Percentiles rank a stretch among this genome's conserved stretches.
Evolutionary conservation across 1,140 invertebrate species (phyloP).

Genomic region (Carcinoscorpius rotundicauda): DNA sequence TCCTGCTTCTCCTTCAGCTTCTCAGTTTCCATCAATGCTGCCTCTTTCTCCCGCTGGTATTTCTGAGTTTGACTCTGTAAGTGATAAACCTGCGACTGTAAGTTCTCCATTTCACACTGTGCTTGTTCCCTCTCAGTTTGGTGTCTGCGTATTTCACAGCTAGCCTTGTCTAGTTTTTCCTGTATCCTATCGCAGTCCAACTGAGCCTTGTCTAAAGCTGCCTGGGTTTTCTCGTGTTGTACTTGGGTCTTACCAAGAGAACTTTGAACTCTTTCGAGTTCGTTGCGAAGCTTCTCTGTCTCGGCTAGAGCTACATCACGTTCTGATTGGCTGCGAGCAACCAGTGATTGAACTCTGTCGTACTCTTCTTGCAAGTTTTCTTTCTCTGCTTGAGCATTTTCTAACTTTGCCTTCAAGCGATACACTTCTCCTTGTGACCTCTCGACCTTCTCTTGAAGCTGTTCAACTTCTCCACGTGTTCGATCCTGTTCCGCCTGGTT

Average conservation of each 20-base stretch:
- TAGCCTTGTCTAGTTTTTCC: conserved; percentile 71
- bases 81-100: conserved; percentile 78
- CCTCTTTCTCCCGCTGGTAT: conserved; percentile 78
- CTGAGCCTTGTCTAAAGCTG: conserved; percentile 71
- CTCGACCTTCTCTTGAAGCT: conserved; percentile 79
- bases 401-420: conserved; percentile 77
- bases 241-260: conserved; percentile 78
- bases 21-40: conserved; percentile 67
- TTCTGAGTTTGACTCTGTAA: conserved; percentile 67
- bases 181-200: conserved; percentile 79
- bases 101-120: conserved; percentile 58
- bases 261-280: conserved; percentile 74
- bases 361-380: conserved; percentile 83
- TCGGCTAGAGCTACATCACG: conserved; percentile 73
- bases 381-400: conserved; percentile 86
- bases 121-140: conserved; percentile 67
- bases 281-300: conserved; percentile 76
- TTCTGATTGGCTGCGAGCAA: conserved; percentile 66
- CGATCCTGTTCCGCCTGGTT: conserved; percentile 73
- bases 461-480: conserved; percentile 62
- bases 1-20: conserved; percentile 76
- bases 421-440: conserved; percentile 91
- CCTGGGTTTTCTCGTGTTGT: conserved; percentile 79
- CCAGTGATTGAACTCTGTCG: conserved; percentile 33
- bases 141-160: conserved; percentile 65